Base-by-base conservation (phyloP, 2,888 invertebrate genomes). In the Anoplius nigerrimus region DNA sequence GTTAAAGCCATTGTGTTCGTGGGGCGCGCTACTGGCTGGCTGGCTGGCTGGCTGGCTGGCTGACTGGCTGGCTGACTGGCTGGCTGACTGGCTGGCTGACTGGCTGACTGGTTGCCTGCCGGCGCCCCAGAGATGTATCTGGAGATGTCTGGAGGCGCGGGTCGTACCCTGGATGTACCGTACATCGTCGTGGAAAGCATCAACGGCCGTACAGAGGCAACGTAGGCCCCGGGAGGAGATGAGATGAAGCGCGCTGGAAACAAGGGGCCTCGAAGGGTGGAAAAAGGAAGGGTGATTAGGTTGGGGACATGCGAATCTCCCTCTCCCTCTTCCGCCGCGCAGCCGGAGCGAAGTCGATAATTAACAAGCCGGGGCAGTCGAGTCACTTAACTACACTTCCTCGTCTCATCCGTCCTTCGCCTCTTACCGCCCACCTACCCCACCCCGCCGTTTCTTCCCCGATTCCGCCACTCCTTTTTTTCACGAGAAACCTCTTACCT, bases 251-350 rank as follows among this genome's bases (percentile, higher is more conserved):
- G 83, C 81, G 83, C 80, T 78, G 84, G 82, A 80, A 85, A 87
- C 85, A 86, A 86, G 84, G 78, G 81, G 63, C 57, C 18, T 22
- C 24, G 68, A 63, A 71, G 62, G 80, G 76, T 71, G 70, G 75
- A 75, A 79, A 83, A 84, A 84, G 81, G 79, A 81, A 84, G 84
- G 84, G 83, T 84, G 85, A 87, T 87, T 86, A 86, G 84, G 82
- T 81, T 80, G 79, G 76, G 80, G 64, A 71, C 74, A 74, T 64
- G 67, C 75, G 57, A 62, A 65, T 69, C 71, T 75, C 72, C 69
- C n/a, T n/a, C n/a, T 69, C 75, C 75, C 68, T 59, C 64, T 72
- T 69, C 70, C 69, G 68, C 55, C 56, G 61, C 72, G 68, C 48
- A 68, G 62, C 59, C 69, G 59, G 79, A 81, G 80, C 79, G 82